Base-by-base conservation (phyloP, 2,888 invertebrate species). In the Lycocerus yunnanus region DNA sequence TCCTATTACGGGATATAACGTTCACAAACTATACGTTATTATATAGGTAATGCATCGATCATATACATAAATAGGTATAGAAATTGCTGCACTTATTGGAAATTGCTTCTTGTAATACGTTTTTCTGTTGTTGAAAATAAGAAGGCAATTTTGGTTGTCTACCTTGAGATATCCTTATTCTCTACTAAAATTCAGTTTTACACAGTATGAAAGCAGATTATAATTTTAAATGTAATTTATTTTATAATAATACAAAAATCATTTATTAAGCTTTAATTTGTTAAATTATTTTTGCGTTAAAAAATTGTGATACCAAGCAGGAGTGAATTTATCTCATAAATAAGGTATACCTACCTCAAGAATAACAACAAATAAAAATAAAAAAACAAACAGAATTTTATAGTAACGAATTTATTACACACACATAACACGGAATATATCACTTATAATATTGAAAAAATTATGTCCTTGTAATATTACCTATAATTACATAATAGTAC, bases 371-470 rank as follows among this genome's bases (percentile, higher is more conserved):
- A 27, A 13, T 1, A 24, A 10, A 16, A 16, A 60, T 10, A 11
- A 16, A 60, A 60, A 18, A 61, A 18, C 18, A 18, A 63, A 63
- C 18, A 18, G n/a, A 63, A 63, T n/a, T 18, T 63, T 63, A 63
- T 63, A 63, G 20, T 63, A 63, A 63, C 61, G 61, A 63, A 18
- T 71, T 72, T 73, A 73, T 73, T 73, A 73, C 73, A 73, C 73
- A 73, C 73, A 73, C 65, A 69, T 73, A 73, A 73, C 73, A 73
- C 69, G 73, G 73, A 73, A 68, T 73, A 73, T 73, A 73, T 73
- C 65, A 59, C 69, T 73, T 69, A 73, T 73, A 14, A 27, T 69
- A 73, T 73, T 69, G 24, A 59, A 69, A 73, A 73, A 69, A 66
- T 59, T 20, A 21, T 58, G 65, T 66, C 60, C 59, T 66, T 24